Percentiles rank a stretch among this genome's conserved stretches.
phyloP scores from a whole-genome alignment of 2,797 vertebrate genomes.

The Gouania willdenowi region DNA sequence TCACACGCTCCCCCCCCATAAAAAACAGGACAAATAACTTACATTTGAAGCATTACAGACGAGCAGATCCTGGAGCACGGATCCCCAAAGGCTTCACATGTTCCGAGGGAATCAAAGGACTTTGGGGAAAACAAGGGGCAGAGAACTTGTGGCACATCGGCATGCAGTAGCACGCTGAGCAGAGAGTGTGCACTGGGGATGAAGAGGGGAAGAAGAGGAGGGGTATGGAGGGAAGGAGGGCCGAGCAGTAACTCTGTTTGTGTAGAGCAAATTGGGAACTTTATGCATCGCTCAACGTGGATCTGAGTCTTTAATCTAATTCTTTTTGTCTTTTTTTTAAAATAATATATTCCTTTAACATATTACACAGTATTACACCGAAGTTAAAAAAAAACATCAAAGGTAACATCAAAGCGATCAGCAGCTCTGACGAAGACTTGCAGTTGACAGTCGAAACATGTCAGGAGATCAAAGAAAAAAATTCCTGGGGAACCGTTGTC shows the following conservation, averaged over 20 bases:
- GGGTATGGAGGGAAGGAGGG: background rate
- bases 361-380: too few relatives aligned
- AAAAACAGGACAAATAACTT: conserved; percentile 15
- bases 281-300: conserved; percentile 31
- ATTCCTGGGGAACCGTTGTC: too few relatives aligned
- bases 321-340: too few relatives aligned
- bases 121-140: conserved; percentile 28
- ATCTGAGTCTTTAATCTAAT: too few relatives aligned
- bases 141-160: conserved; percentile 56
- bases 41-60: conserved; percentile 47
- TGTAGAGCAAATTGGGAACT: conserved; percentile 65
- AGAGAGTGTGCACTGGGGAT: conserved; percentile 43
- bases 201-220: background rate
- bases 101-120: conserved; percentile 9
- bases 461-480: too few relatives aligned
- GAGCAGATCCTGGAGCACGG: conserved; percentile 4
- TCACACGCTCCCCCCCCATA: background rate
- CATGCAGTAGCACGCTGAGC: conserved; percentile 49
- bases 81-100: conserved; percentile 30
- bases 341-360: too few relatives aligned
- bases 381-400: too few relatives aligned
- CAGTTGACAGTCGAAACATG: too few relatives aligned
- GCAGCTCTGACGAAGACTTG: too few relatives aligned
- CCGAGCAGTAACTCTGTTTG: conserved; percentile 51
- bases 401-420: too few relatives aligned